Evolutionary conservation across 23 tunicate genomes (phyloP).

Genomic region (Ascidia mentula): DNA sequence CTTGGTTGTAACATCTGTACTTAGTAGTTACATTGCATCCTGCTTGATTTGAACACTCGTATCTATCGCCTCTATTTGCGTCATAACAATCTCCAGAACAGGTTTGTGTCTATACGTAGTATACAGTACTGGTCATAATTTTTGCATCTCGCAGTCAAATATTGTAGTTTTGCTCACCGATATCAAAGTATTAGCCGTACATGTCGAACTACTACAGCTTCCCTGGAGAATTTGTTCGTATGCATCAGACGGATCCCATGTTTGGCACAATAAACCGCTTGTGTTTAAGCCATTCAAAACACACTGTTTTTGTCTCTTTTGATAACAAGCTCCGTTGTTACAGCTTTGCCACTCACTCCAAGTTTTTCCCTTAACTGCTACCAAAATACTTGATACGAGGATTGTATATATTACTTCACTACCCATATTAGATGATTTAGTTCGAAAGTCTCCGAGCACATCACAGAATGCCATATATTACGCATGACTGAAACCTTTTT

Average conservation of each 20-base stretch:
- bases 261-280: background rate
- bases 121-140: no score
- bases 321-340: background rate
- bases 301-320: background rate
- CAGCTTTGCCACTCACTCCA: background rate
- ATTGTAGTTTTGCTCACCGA: no score
- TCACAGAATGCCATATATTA: no score
- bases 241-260: background rate
- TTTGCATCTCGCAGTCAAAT: no score
- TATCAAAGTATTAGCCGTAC: no score
- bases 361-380: background rate
- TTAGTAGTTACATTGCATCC: background rate
- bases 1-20: conserved; percentile 7
- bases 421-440: no score
- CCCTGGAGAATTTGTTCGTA: background rate
- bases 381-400: background rate
- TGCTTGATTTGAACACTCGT: background rate
- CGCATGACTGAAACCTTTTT: no score
- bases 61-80: background rate
- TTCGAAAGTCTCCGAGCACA: no score
- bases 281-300: background rate
- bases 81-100: conserved; percentile 16
- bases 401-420: background rate
- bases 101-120: no score
- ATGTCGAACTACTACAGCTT: no score